phyloP scores from a whole-genome alignment of 2,888 invertebrate genomes.

The Brachyptera risi region DNA sequence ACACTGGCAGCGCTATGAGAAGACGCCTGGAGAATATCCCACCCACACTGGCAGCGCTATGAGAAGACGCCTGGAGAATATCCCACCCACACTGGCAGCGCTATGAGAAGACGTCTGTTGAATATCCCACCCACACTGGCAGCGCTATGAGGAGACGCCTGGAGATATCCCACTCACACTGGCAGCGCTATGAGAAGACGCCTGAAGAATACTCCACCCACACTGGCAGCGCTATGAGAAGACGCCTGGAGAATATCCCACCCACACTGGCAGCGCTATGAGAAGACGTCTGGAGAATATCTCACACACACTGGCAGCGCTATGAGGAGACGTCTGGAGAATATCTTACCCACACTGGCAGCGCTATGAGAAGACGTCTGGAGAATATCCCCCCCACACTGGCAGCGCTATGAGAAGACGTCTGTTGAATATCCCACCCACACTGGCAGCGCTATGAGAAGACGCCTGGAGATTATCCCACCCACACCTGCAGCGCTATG shows the following conservation, averaged over 20 bases:
- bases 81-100: not conserved
- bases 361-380: not conserved
- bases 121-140: not conserved
- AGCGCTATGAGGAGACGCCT: not conserved
- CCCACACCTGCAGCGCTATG: not conserved
- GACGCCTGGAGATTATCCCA: not conserved
- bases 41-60: not conserved
- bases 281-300: not conserved
- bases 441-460: not conserved
- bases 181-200: not conserved
- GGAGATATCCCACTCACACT: not conserved
- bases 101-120: not conserved
- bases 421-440: not conserved
- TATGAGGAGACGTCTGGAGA: not conserved
- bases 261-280: not conserved
- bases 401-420: not conserved
- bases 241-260: not conserved
- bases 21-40: not conserved
- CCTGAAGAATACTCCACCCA: not conserved
- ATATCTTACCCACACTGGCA: not conserved
- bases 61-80: not conserved
- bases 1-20: not conserved
- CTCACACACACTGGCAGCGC: not conserved
- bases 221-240: not conserved
- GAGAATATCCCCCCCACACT: not conserved